A percentile compares a stretch with the other conserved stretches of the same genome.
Evolutionary conservation across 2,113 vertebrate species (phyloP).

Genomic region (Capreolus pygargus): DNA sequence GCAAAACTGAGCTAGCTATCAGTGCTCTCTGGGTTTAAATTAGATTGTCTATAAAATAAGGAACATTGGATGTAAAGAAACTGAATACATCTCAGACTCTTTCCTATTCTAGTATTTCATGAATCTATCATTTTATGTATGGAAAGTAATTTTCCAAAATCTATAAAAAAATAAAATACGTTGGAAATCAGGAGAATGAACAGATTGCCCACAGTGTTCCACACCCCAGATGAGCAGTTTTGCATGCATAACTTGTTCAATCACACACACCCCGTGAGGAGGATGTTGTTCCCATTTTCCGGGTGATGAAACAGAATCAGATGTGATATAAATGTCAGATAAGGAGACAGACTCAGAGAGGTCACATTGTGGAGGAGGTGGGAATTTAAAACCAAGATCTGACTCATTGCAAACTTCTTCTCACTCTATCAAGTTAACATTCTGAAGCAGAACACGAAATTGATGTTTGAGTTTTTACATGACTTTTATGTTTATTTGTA

Average conservation of each 20-base stretch:
- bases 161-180: background rate
- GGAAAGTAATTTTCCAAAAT: background rate
- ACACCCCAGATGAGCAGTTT: background rate
- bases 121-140: background rate
- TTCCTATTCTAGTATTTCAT: background rate
- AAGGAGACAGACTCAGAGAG: background rate
- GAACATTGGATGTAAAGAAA: background rate
- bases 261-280: background rate
- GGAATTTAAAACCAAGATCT: background rate
- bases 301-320: background rate
- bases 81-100: background rate
- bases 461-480: slow-evolving; percentile 20
- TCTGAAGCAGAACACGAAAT: background rate
- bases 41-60: background rate
- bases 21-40: background rate
- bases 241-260: background rate
- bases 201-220: background rate
- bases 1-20: background rate
- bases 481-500: slow-evolving; percentile 19
- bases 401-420: background rate
- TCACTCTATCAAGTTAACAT: background rate
- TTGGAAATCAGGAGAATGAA: background rate
- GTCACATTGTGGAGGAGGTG: background rate
- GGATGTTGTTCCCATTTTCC: background rate
- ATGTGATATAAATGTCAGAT: background rate